A percentile compares a stretch with the other conserved stretches of the same genome.
Evolutionary conservation across 30 jellyfish, hydroid and myxozoan species (phyloP).

Genomic region (Hydra vulgaris): DNA sequence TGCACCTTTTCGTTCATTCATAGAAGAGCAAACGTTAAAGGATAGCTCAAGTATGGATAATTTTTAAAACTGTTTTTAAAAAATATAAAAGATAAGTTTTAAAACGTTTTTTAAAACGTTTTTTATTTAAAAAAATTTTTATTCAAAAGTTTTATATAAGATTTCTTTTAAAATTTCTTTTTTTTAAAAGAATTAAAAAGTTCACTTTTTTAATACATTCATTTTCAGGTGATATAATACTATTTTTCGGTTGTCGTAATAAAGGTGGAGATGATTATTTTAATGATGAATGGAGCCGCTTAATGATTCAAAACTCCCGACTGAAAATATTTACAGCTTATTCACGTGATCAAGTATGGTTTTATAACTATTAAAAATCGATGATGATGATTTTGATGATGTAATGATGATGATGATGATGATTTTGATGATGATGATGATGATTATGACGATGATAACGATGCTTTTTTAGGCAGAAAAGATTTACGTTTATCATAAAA

Average conservation of each 20-base stretch:
- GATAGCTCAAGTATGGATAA: constrained; percentile 26
- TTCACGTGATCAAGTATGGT: constrained; percentile 85
- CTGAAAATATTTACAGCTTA: constrained; percentile 53
- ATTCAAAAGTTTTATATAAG: too few relatives aligned
- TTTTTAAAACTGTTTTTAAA: neutral
- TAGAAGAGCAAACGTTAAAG: constrained; percentile 28
- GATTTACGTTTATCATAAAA: constrained; percentile 69
- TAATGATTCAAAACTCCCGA: neutral
- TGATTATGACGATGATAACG: neutral
- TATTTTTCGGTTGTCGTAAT: constrained; percentile 86
- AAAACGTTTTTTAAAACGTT: too few relatives aligned
- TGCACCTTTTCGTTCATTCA: constrained; percentile 87
- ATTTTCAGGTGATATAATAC: constrained; percentile 20
- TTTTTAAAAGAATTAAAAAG: too few relatives aligned
- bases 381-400: neutral
- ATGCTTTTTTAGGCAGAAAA: constrained; percentile 39
- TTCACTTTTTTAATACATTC: too few relatives aligned
- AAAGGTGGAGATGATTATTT: constrained; percentile 59
- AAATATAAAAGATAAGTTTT: too few relatives aligned
- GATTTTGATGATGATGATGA: neutral
- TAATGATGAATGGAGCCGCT: constrained; percentile 45
- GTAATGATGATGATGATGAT: neutral
- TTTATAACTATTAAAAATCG: neutral
- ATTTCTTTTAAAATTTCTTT: too few relatives aligned
- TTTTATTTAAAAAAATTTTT: too few relatives aligned